Base-by-base conservation (phyloP, 2,888 invertebrate species). In the Stratiomys singularior region DNA sequence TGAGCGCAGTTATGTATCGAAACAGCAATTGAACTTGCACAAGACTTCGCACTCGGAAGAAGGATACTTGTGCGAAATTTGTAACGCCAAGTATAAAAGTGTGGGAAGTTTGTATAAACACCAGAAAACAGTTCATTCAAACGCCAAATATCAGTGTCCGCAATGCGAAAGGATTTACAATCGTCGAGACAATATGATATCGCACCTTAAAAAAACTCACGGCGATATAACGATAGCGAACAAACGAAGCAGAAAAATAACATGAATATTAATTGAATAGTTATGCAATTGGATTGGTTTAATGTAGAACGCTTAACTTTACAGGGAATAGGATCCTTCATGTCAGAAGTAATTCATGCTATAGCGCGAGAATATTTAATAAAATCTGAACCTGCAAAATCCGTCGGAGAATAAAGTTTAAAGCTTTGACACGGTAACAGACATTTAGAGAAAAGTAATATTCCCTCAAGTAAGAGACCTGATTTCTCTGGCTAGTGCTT, bases 21-120 rank as follows among this genome's bases (percentile, higher is more conserved):
- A 64, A 63, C 46, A 52, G 18, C 30, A 52, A 1, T 52, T 78
- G 30, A 46, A 71, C 1, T 25, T 23, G 4, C 78, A 78, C 28
- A 56, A 72, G 25, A n/a, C 76, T 3, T 52, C 21, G n/a, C 78
- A 78, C 52, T 63, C 64, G 15, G 52, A 66, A n/a, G 13, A 15
- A 7, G 23, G 30, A 0, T 71, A 52, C 21, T 1, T 21, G 13
- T 78, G 78, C n/a, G 18, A 69, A 13, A 69, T 47, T 37, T 78
- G 78, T 13, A n/a, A 47, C 1, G 23, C 30, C 5, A n/a, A n/a
- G 1, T 78, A 60, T 25, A 69, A 71, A 18, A 78, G 69, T 15
- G 15, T 15, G 5, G 27, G 60, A 18, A 78, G 63, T 25, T 37
- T 78, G 13, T 76, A 78, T 37, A 78, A 78, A 11, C 78, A 78